These are phyloP conservation scores for Calliopum simillimum DNA, from an alignment of 2,888 invertebrate species.

Conservation along the genomic window DNA sequence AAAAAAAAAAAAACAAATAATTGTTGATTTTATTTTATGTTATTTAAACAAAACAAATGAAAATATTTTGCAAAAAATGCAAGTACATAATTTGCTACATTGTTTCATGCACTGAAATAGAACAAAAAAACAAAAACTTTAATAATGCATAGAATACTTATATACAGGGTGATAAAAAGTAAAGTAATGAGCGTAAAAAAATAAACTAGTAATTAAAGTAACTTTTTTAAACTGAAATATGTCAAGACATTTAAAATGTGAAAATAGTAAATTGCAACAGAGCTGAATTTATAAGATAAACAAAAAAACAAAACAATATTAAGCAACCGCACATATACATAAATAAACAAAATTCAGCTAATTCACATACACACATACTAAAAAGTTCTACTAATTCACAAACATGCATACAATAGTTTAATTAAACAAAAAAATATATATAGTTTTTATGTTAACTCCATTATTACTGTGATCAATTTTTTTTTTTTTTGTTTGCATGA, in stretches of 20 bases:
- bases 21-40: conserved; percentile 17
- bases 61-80: neutral
- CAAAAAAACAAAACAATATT: too few relatives aligned
- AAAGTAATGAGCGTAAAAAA: conserved; percentile 28
- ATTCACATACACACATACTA: too few relatives aligned
- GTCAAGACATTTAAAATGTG: too few relatives aligned
- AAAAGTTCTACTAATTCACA: too few relatives aligned
- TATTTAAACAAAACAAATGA: neutral
- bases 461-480: conserved; percentile 61
- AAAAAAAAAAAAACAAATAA: conserved; percentile 13
- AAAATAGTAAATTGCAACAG: conserved; percentile 22
- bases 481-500: conserved; percentile 3
- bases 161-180: conserved; percentile 50
- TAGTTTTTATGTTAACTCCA: conserved; percentile 45
- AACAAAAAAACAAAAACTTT: neutral
- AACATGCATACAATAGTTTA: too few relatives aligned
- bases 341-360: too few relatives aligned
- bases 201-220: conserved; percentile 3
- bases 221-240: conserved; percentile 23
- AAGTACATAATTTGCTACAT: conserved; percentile 8
- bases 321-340: too few relatives aligned
- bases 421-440: conserved; percentile 32
- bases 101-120: conserved; percentile 11
- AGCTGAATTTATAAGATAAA: neutral
- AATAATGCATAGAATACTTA: conserved; percentile 33